Evolutionary conservation across 2,888 invertebrate species (phyloP).

Genomic region (Byasa hedistus): DNA sequence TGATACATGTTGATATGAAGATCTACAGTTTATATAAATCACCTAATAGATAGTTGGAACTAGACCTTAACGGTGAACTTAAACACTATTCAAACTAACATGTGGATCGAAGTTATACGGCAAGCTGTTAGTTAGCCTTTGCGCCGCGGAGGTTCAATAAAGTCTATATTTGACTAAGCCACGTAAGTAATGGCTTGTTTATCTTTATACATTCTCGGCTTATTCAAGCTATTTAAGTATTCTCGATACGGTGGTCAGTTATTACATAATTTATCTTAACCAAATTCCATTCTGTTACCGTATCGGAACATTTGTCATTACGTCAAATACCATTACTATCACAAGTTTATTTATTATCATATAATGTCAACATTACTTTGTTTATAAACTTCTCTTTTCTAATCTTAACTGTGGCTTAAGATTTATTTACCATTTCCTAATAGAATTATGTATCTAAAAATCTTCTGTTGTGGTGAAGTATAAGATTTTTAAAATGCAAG

Average conservation of each 20-base stretch:
- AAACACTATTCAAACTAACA: too few species aligned
- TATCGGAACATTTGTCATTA: conserved; percentile 7
- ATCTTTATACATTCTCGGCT: not conserved
- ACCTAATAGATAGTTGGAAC: too few species aligned
- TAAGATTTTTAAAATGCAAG: not conserved
- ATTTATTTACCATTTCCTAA: not conserved
- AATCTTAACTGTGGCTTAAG: not conserved
- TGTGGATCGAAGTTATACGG: too few species aligned
- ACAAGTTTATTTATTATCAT: conserved; percentile 1
- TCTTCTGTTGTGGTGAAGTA: not conserved
- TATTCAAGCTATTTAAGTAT: conserved; percentile 1
- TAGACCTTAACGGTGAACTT: too few species aligned
- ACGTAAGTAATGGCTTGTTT: not conserved
- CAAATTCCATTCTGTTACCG: conserved; percentile 3
- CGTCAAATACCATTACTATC: conserved; percentile 1
- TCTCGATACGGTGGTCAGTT: not conserved
- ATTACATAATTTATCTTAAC: conserved; percentile 6
- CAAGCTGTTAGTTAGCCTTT: not conserved
- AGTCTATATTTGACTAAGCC: not conserved
- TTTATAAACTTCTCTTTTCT: not conserved
- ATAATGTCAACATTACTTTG: not conserved
- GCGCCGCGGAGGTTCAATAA: not conserved
- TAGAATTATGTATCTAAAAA: not conserved
- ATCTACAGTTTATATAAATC: too few species aligned
- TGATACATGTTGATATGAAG: too few species aligned